Conservation (phyloP, 2,113 vertebrate species). For the Etia nguti region DNA sequence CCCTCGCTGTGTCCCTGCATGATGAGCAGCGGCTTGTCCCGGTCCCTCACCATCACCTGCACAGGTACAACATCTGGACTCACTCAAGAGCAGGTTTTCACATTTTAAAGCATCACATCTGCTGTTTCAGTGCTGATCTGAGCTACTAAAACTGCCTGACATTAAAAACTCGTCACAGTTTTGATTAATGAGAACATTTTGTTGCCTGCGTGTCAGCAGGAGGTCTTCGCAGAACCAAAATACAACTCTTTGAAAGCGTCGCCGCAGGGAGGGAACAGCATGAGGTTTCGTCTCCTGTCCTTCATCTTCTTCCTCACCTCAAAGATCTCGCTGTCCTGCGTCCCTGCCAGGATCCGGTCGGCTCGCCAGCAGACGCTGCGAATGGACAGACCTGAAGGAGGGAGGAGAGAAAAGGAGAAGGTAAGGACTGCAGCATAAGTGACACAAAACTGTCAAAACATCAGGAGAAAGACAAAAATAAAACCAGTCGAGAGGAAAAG, state of each 20-base stretch:
- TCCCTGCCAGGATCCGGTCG: slow-evolving; percentile 88
- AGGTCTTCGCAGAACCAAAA: neutral
- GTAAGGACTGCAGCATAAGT: neutral
- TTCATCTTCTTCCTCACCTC: slow-evolving; percentile 67
- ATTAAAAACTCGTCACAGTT: neutral
- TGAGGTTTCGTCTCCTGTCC: neutral
- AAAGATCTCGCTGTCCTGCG: slow-evolving; percentile 96
- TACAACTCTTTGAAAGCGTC: neutral
- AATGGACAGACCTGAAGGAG: slow-evolving; percentile 83
- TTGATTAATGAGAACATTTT: neutral
- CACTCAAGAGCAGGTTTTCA: neutral
- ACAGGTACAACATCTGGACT: neutral
- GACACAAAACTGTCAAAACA: neutral
- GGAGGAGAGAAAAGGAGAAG: neutral
- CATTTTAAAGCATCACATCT: neutral
- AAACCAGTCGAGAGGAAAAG: neutral
- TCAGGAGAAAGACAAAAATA: neutral
- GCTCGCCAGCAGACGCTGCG: slow-evolving; percentile 95
- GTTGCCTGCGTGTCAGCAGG: neutral
- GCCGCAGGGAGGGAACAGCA: neutral
- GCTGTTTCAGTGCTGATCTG: neutral
- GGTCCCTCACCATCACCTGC: slow-evolving; percentile 85
- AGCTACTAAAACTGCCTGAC: neutral
- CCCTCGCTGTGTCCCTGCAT: slow-evolving; percentile 98
- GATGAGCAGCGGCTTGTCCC: slow-evolving; percentile 88